A percentile compares a stretch with the other conserved stretches of the same genome.
These are phyloP conservation scores for Brachylomia viminalis DNA, from an alignment of 2,888 invertebrate genomes.

Conservation along the genomic window DNA sequence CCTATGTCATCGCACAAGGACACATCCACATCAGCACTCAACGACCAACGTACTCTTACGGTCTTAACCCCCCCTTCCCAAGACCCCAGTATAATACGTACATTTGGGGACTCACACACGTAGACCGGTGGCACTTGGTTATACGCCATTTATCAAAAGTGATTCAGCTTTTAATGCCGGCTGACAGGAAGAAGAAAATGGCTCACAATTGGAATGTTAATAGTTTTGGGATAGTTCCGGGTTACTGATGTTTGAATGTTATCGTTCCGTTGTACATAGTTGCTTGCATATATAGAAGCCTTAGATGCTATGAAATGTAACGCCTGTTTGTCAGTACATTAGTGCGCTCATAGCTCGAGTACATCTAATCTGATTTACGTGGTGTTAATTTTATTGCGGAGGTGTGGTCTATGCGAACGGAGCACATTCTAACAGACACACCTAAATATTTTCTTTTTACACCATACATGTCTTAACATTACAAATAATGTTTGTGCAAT, in stretches of 20 bases:
- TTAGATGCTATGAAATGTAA: not conserved
- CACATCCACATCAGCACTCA: constrained; percentile 52
- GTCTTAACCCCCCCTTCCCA: constrained; percentile 36
- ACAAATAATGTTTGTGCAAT: too few species aligned
- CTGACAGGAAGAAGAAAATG: constrained; percentile 50
- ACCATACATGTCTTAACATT: too few species aligned
- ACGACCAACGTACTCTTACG: constrained; percentile 63
- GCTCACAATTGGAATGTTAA: constrained; percentile 16
- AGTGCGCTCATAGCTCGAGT: not conserved
- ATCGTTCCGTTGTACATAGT: not conserved
- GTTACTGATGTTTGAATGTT: constrained; percentile 22
- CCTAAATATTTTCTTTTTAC: too few species aligned
- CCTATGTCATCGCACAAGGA: constrained; percentile 25
- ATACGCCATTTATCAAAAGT: constrained; percentile 64
- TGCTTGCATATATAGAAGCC: not conserved
- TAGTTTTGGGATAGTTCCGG: constrained; percentile 34
- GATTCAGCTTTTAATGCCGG: constrained; percentile 62
- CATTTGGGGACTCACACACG: constrained; percentile 71
- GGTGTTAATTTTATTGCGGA: too few species aligned
- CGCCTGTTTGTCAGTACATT: not conserved
- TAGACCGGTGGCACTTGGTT: constrained; percentile 57
- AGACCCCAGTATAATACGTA: constrained; percentile 70
- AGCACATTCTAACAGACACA: too few species aligned
- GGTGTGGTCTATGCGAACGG: too few species aligned
- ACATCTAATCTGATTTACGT: not conserved